A percentile compares a stretch with the other conserved stretches of the same genome.
Evolutionary conservation across 2,797 vertebrate genomes (phyloP).

Genomic region (Eulemur coronatus): DNA sequence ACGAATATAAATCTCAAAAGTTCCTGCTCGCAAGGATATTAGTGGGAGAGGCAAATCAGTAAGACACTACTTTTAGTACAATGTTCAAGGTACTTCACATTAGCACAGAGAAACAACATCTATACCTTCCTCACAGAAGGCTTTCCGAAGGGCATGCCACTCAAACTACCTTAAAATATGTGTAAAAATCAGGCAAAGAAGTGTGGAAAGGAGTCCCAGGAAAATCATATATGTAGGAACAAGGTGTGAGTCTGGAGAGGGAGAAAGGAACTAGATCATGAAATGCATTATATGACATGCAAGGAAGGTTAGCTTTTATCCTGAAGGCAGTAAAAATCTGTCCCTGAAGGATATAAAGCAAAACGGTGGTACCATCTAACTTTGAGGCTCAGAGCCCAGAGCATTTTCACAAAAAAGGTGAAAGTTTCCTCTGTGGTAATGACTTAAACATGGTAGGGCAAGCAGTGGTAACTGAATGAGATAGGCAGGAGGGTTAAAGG

Average conservation of each 20-base stretch:
- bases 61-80: not conserved
- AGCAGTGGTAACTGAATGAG: not conserved
- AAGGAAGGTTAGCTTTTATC: not conserved
- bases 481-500: not conserved
- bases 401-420: not conserved
- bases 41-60: not conserved
- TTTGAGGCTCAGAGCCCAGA: not conserved
- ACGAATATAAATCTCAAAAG: slow-evolving; percentile 8
- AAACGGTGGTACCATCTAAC: not conserved
- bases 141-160: not conserved
- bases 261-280: not conserved
- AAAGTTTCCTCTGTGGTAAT: not conserved
- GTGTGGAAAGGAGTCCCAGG: not conserved
- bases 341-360: not conserved
- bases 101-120: not conserved
- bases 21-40: not conserved
- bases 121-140: not conserved
- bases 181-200: not conserved
- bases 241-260: not conserved
- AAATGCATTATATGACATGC: not conserved
- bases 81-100: not conserved
- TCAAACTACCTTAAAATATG: slow-evolving; percentile 11
- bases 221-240: not conserved
- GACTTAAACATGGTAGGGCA: not conserved
- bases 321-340: not conserved